Evolutionary conservation across 2,888 invertebrate species (phyloP).

Genomic region (Meandrusa payeni): DNA sequence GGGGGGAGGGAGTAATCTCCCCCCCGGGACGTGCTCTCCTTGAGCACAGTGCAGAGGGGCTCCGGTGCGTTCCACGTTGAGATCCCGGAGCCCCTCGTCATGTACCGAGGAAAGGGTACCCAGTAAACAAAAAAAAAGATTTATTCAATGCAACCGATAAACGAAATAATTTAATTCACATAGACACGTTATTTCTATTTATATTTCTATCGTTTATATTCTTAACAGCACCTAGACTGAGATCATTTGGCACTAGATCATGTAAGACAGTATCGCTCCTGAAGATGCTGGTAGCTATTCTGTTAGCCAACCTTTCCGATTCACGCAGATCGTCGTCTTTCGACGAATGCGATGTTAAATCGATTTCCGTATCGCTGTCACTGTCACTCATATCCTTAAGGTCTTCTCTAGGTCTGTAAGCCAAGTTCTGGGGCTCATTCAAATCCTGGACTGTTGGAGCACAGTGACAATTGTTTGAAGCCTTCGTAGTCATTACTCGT

Average conservation of each 20-base stretch:
- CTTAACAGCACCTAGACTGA: constrained; percentile 63
- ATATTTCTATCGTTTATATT: constrained; percentile 47
- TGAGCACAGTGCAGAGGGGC: too few relatives aligned
- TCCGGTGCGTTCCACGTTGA: too few relatives aligned
- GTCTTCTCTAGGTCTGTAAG: constrained; percentile 52
- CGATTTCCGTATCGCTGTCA: constrained; percentile 74
- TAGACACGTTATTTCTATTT: constrained; percentile 52
- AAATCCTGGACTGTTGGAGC: constrained; percentile 37
- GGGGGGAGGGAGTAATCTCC: too few relatives aligned
- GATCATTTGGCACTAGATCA: constrained; percentile 73
- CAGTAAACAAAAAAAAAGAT: too few relatives aligned
- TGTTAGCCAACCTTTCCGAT: constrained; percentile 63
- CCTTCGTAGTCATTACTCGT: constrained; percentile 57
- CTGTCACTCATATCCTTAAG: constrained; percentile 61
- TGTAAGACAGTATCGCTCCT: constrained; percentile 68
- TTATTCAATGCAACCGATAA: constrained; percentile 19
- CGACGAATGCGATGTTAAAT: constrained; percentile 71
- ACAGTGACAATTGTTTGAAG: constrained; percentile 51
- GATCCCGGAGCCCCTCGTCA: too few relatives aligned
- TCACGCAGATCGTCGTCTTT: constrained; percentile 73
- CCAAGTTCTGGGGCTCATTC: constrained; percentile 65
- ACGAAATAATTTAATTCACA: constrained; percentile 36
- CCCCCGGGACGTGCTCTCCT: too few relatives aligned
- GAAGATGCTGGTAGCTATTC: constrained; percentile 71
- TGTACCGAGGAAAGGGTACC: too few relatives aligned